Conservation (phyloP, 2,797 vertebrate genomes). For the Tokudaia muenninki region DNA sequence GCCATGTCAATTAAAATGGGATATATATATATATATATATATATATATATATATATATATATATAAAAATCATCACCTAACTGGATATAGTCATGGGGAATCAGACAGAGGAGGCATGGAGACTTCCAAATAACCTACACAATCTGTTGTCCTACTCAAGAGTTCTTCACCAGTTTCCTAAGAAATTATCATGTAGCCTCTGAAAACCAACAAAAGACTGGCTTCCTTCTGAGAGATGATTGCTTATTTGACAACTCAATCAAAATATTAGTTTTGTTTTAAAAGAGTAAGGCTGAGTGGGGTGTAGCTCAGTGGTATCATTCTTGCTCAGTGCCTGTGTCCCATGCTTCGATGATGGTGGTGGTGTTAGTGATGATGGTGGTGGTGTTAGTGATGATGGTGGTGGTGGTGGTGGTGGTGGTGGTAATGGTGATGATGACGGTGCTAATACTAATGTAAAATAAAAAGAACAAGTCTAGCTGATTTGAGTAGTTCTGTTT, state of each 20-base stretch:
- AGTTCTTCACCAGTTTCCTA: conserved; percentile 2
- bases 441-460: neutral
- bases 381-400: neutral
- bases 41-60: neutral
- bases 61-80: too few species aligned
- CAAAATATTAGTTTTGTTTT: conserved; percentile 17
- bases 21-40: neutral
- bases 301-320: neutral
- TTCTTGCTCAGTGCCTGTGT: neutral
- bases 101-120: neutral
- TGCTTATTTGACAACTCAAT: neutral
- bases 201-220: neutral
- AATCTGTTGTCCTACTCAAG: neutral
- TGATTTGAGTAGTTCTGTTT: conserved; percentile 20
- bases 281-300: neutral
- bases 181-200: neutral
- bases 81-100: conserved; percentile 9
- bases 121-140: conserved; percentile 12
- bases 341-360: neutral
- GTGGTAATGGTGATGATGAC: neutral
- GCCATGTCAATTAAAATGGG: neutral
- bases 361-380: neutral
- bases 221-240: neutral
- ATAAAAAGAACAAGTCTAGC: neutral
- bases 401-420: neutral